Conservation (phyloP, 2,797 vertebrate species). For the Manis pentadactyla region DNA sequence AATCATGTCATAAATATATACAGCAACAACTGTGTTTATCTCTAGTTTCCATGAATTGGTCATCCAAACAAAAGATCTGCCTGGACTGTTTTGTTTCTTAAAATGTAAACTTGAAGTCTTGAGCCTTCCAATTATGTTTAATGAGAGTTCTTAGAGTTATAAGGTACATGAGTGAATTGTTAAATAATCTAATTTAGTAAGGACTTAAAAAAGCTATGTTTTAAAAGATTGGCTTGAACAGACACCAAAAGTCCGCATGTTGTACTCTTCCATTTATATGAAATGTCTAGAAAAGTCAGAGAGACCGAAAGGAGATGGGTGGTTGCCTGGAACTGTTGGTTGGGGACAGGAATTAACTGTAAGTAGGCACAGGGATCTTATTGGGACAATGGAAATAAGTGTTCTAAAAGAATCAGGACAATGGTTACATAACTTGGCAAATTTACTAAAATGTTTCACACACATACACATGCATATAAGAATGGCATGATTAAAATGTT, state of each 20-base stretch:
- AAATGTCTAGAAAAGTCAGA: constrained; percentile 59
- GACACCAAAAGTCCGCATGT: constrained; percentile 41
- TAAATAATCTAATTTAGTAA: constrained; percentile 68
- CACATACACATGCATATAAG: neutral
- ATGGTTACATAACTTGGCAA: neutral
- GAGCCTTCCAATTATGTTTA: constrained; percentile 48
- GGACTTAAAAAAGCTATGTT: constrained; percentile 49
- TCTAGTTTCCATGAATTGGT: constrained; percentile 53
- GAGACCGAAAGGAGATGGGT: constrained; percentile 39
- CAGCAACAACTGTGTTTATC: constrained; percentile 36
- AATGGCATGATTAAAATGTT: constrained; percentile 37
- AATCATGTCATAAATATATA: constrained; percentile 47
- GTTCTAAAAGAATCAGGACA: neutral
- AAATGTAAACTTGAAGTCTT: constrained; percentile 42
- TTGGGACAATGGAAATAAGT: neutral
- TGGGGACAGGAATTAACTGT: neutral
- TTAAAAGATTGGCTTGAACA: constrained; percentile 62
- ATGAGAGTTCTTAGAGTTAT: constrained; percentile 49
- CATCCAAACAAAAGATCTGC: constrained; percentile 56
- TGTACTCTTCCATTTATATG: constrained; percentile 21
- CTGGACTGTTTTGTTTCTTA: constrained; percentile 51
- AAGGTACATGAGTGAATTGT: constrained; percentile 27
- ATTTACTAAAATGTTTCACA: neutral
- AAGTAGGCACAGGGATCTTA: neutral
- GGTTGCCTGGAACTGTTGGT: neutral